phyloP scores from a whole-genome alignment of 2,797 vertebrate genomes.

The Gallirallus australis region DNA sequence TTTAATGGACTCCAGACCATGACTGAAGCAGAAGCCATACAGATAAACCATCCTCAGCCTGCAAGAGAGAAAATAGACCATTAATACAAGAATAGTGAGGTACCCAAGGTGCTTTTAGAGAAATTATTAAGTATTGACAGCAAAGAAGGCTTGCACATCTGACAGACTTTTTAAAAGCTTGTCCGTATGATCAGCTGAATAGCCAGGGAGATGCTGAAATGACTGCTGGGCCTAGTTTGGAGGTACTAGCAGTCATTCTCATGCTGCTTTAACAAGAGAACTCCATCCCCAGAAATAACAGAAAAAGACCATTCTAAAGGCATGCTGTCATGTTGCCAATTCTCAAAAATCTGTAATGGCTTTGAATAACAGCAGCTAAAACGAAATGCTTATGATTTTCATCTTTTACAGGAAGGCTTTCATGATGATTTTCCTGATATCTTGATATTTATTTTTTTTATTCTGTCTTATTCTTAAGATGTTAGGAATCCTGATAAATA shows the following conservation, averaged over 20 bases:
- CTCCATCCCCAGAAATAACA: neutral
- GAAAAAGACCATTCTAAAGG: neutral
- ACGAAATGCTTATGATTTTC: neutral
- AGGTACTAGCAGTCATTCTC: neutral
- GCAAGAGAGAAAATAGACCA: neutral
- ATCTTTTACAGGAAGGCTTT: neutral
- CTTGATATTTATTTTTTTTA: neutral
- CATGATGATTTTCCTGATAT: neutral
- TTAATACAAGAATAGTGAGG: neutral
- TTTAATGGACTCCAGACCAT: constrained; percentile 42
- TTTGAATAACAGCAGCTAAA: neutral
- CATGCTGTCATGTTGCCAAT: neutral
- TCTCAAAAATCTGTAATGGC: neutral
- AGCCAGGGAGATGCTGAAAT: neutral
- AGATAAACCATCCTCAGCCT: constrained; percentile 65
- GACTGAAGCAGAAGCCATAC: constrained; percentile 44
- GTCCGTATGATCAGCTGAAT: neutral
- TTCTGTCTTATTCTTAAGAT: neutral
- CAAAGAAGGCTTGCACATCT: neutral
- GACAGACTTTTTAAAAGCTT: neutral
- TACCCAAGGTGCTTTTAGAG: neutral
- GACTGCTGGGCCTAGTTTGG: neutral
- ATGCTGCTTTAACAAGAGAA: neutral
- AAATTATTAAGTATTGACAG: neutral
- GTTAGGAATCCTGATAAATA: neutral